These are phyloP conservation scores for Synodontis membranacea DNA, from an alignment of 2,113 vertebrate species.

Conservation along the genomic window DNA sequence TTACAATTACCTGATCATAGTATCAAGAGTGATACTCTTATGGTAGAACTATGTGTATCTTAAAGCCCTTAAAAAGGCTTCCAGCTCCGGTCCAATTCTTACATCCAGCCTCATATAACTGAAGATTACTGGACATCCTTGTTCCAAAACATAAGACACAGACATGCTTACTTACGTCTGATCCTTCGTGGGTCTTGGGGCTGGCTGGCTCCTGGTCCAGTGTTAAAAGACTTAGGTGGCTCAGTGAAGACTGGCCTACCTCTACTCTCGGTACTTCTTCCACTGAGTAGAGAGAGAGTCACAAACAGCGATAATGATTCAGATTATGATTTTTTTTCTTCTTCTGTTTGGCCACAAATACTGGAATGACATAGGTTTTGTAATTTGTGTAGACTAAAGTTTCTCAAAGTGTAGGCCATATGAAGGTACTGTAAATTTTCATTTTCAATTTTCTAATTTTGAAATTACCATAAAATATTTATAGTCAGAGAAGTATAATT, in stretches of 20 bases:
- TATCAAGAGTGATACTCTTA: neutral
- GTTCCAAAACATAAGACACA: neutral
- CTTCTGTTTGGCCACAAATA: neutral
- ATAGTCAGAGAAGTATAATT: no score
- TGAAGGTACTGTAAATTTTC: no score
- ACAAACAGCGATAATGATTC: neutral
- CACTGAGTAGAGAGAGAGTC: conserved; percentile 49
- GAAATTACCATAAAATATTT: no score
- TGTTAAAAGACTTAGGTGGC: conserved; percentile 52
- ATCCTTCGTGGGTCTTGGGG: conserved; percentile 71
- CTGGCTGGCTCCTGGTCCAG: conserved; percentile 54
- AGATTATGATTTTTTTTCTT: neutral
- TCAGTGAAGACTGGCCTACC: conserved; percentile 57
- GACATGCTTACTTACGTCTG: conserved; percentile 73
- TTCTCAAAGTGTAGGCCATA: no score
- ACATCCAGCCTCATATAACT: neutral
- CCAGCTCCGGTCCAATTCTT: neutral
- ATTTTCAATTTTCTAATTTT: no score
- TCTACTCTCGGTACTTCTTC: conserved; percentile 62
- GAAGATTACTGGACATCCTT: neutral
- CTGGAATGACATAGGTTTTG: neutral
- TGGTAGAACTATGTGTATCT: neutral
- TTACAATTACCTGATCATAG: neutral
- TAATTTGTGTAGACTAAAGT: no score
- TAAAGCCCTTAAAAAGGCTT: neutral